Percentiles rank a stretch among this genome's conserved stretches.
Evolutionary conservation across 2,113 vertebrate species (phyloP).

Genomic region (Tretioscincus oriximinensis): DNA sequence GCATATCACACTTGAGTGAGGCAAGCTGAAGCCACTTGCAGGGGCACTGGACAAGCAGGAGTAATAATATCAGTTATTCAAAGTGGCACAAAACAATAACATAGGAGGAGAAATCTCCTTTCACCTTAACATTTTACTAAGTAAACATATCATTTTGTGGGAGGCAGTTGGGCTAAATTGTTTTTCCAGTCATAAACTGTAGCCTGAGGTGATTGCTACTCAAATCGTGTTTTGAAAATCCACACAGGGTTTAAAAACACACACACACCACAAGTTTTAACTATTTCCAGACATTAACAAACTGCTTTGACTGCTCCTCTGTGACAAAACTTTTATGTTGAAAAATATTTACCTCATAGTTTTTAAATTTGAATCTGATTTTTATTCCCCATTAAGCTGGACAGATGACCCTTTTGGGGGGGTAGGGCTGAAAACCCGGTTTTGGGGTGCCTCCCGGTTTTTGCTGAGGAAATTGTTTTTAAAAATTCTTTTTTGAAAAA

Average conservation of each 20-base stretch:
- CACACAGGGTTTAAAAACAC: background rate
- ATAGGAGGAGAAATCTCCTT: background rate
- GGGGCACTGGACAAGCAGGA: constrained; percentile 45
- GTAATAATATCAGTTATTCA: constrained; percentile 31
- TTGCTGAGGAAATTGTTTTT: no score
- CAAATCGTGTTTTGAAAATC: constrained; percentile 2
- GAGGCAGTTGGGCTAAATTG: background rate
- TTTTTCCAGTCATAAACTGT: constrained; percentile 18
- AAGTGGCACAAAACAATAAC: constrained; percentile 22
- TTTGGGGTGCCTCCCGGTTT: no score
- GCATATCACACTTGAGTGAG: constrained; percentile 43
- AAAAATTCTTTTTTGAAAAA: no score
- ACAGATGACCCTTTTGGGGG: no score
- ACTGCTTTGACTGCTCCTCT: constrained; percentile 25
- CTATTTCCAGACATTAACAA: constrained; percentile 33
- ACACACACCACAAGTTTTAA: background rate
- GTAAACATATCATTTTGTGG: constrained; percentile 1
- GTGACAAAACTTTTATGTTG: constrained; percentile 3
- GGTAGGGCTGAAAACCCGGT: no score
- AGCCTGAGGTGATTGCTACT: background rate
- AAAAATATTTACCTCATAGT: background rate
- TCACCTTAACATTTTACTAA: background rate
- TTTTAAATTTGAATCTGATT: constrained; percentile 37
- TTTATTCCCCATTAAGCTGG: no score
- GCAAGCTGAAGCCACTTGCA: constrained; percentile 2